Conservation (phyloP, 2,113 vertebrate genomes). For the Fregata magnificens region DNA sequence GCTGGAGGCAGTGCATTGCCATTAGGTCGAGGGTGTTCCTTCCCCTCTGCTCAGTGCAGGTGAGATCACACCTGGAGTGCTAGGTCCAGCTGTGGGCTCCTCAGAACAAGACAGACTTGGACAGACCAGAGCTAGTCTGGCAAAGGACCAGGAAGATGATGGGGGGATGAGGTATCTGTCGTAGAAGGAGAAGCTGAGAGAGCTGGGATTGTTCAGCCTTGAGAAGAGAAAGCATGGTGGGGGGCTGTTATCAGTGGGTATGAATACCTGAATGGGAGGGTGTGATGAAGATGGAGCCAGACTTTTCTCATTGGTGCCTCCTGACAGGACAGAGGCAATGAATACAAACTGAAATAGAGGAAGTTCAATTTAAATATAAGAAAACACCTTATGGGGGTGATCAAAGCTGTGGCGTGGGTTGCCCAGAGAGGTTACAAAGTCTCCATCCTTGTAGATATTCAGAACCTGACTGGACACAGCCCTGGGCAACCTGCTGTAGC, state of each 20-base stretch:
- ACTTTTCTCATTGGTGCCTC: not conserved
- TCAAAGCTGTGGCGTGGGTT: not conserved
- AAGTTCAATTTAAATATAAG: not conserved
- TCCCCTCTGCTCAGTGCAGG: not conserved
- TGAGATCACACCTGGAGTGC: not conserved
- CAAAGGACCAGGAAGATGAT: not conserved
- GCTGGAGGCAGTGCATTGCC: not conserved
- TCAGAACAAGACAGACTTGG: not conserved
- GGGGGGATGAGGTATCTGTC: not conserved
- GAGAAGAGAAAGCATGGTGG: not conserved
- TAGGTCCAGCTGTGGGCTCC: not conserved
- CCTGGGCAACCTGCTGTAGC: not conserved
- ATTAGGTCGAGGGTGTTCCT: not conserved
- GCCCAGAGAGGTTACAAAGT: not conserved
- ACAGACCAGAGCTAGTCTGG: not conserved
- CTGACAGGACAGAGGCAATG: not conserved
- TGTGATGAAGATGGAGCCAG: not conserved
- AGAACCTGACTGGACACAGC: not conserved
- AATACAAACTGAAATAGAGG: not conserved
- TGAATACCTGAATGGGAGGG: not conserved
- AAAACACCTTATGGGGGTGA: not conserved
- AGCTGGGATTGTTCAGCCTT: not conserved
- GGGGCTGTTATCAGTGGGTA: not conserved
- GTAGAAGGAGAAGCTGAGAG: not conserved
- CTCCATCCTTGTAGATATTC: not conserved